These are phyloP conservation scores for Leptodactylus fallax DNA, from an alignment of 2,797 vertebrate species.

Conservation along the genomic window DNA sequence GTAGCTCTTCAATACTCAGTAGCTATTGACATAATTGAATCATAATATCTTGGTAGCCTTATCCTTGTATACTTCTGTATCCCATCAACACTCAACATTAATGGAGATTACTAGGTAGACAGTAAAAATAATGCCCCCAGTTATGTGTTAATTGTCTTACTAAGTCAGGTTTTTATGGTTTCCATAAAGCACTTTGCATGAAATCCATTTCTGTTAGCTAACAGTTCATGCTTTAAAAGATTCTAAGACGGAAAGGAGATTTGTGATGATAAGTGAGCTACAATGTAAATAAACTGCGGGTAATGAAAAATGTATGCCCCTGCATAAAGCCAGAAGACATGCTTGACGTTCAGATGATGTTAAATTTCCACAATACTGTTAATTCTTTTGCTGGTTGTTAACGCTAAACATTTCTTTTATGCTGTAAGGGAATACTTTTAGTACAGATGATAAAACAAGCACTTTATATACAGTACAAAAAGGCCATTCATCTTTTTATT, in stretches of 20 bases:
- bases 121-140: not conserved
- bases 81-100: not conserved
- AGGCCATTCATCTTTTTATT: constrained; percentile 12
- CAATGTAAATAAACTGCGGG: not conserved
- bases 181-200: not conserved
- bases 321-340: constrained; percentile 11
- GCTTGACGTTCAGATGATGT: not conserved
- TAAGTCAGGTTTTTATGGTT: not conserved
- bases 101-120: not conserved
- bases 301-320: not conserved
- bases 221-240: not conserved
- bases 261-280: not conserved
- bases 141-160: not conserved
- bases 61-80: not conserved
- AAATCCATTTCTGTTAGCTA: constrained; percentile 4
- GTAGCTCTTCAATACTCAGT: not conserved
- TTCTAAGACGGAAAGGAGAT: not conserved
- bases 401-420: not conserved
- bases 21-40: not conserved
- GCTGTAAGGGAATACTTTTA: not conserved
- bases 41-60: not conserved
- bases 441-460: constrained; percentile 29
- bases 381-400: constrained; percentile 1
- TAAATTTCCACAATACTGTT: not conserved
- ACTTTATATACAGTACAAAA: constrained; percentile 1